These are phyloP conservation scores for Onychomys torridus DNA, from an alignment of 2,797 vertebrate species.

Conservation along the genomic window DNA sequence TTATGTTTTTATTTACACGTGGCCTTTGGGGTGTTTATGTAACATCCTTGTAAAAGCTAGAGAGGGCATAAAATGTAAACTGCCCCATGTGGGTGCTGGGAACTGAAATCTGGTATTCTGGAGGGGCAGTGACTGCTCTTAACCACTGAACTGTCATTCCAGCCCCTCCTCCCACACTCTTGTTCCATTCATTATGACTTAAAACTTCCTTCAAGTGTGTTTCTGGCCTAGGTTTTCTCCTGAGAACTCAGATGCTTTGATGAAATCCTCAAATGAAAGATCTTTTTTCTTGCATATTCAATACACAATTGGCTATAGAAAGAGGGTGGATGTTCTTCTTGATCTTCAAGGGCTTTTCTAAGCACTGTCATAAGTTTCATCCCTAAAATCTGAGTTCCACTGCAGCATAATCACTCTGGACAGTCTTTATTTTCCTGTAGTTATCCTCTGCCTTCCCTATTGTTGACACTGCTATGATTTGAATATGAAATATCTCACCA, in stretches of 20 bases:
- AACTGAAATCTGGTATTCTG: background rate
- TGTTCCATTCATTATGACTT: background rate
- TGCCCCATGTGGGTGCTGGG: no score
- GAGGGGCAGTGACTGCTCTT: background rate
- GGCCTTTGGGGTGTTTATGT: background rate
- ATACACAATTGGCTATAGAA: background rate
- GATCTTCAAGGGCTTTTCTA: background rate
- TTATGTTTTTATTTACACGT: background rate
- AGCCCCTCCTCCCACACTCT: background rate
- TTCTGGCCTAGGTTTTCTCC: background rate
- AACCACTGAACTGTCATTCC: background rate
- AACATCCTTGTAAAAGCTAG: background rate
- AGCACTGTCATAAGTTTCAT: background rate
- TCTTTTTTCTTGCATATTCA: background rate
- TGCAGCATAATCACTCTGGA: background rate
- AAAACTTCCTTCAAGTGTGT: background rate
- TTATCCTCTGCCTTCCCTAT: background rate
- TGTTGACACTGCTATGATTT: background rate
- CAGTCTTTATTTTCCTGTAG: background rate
- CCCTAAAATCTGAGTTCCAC: background rate
- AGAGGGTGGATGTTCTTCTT: background rate
- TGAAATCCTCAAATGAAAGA: background rate
- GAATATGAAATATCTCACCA: background rate
- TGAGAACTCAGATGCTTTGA: background rate
- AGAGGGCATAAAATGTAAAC: background rate